Base-by-base conservation (phyloP, 2,888 invertebrate genomes). In the Watsonalla cultraria region DNA sequence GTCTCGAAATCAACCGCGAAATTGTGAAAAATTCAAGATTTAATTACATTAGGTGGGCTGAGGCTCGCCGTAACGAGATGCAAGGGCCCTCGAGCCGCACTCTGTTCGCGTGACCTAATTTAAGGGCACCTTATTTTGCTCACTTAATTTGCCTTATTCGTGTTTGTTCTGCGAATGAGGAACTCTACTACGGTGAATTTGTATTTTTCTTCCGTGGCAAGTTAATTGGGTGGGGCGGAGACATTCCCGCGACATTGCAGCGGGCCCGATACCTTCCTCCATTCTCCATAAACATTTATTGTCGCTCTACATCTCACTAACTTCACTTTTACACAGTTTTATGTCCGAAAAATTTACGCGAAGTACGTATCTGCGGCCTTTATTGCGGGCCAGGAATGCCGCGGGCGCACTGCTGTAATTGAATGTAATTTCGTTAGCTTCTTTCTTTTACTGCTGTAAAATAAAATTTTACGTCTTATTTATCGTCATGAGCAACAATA, bases 331-430 rank as follows among this genome's bases (percentile, higher is more conserved):
- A 85, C 84, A 85, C 80, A 85, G 85, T 90, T 90, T 90, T 90
- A 90, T 82, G 90, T 88, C 85, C 85, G 84, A 90, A 90, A 90
- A 88, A 90, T 89, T 84, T 90, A 90, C 89, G 89, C 86, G 78
- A 74, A 67, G 74, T 80, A 83, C 84, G 81, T 80, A 71, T 74
- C 63, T 75, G 78, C 70, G 71, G 79, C 76, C 82, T 88, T 90
- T 90, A 89, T 90, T 86, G 84, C 89, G 65, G 66, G 69, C 62
- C 66, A 66, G 78, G 88, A 86, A 89, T 90, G 82, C 81, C 78
- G 80, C 82, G 78, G 80, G 76, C 78, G 69, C 74, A 74, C 75
- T 69, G 74, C 74, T 74, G 84, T 90, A 90, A 90, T 90, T 90
- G 90, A 90, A 90, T 87, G 86, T 89, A 90, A 90, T 90, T 90